Evolutionary conservation across 2,888 invertebrate genomes (phyloP), one percentile per base, ranked within the genome.

Genomic region (Neelides folsomi): DNA sequence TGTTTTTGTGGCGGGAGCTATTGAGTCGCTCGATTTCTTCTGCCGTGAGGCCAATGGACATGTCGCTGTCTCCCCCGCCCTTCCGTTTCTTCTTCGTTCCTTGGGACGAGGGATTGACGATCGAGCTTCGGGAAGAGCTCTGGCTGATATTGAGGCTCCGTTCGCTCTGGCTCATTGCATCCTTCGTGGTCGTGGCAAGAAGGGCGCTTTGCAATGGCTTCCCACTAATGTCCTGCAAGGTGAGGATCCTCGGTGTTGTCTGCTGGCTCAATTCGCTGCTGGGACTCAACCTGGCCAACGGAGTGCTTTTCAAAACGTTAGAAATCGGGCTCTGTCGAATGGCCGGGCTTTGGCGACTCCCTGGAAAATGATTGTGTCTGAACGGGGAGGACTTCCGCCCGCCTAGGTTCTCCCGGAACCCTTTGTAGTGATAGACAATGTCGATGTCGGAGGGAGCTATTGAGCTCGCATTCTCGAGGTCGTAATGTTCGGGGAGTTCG

Each of bases 381-480:
- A 57, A 67, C 52, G 51, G 68, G 62, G 58, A 68, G 59, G 59
- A 68, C 63, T 55, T 68, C 34, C 54, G 65, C 45, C 60, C 66
- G 59, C 50, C 67, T 49, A 47, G 64, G 66, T 58, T 67, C 72
- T 92, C 89, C 20, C 93, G 77, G 69, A 88, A 93, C 58, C 74
- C 89, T 74, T 93, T 92, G 69, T 95, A 95, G 70, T 95, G 94
- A 67, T 90, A 90, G 10, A 92, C 89, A 58, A 95, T 88, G 68
- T 95, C 94, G 60, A 93, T 93, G 68, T 95, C 95, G 2, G 93
- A 93, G 0, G 95, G 94, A 1, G 95, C 95, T 63, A 95, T 94
- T 0, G 92, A 93, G 70, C 92, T 93, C 1, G 94, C 93, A 71
- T 94, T 94, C 73, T 95, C 95, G 56, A 95, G 75, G 69, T 95